These are phyloP conservation scores for Heloderma charlesbogerti DNA, from an alignment of 2,113 vertebrate species.

Conservation along the genomic window DNA sequence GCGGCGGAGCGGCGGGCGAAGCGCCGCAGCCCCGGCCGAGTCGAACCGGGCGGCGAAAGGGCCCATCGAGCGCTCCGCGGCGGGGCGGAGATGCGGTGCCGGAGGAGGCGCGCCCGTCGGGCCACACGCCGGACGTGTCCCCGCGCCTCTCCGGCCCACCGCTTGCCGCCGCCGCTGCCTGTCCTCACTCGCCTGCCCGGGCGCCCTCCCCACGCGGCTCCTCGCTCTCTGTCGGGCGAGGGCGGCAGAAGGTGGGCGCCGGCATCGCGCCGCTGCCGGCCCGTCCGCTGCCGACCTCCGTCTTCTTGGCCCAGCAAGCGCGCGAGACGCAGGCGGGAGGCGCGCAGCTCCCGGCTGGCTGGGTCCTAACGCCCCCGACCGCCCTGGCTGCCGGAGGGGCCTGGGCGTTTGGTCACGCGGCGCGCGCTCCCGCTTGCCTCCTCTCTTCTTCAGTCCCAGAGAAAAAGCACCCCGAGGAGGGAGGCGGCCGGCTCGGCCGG, in stretches of 20 bases:
- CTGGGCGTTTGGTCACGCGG: no score
- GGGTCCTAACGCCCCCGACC: slow-evolving; percentile 48
- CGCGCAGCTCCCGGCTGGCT: slow-evolving; percentile 6
- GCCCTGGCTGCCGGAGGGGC: no score
- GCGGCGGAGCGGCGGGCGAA: background rate
- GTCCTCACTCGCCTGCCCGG: background rate
- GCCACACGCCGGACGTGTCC: background rate
- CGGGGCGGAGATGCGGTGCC: background rate
- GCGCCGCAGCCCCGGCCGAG: background rate
- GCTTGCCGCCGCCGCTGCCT: no score
- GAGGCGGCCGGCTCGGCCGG: no score
- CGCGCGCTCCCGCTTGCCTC: background rate
- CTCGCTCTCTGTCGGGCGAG: background rate
- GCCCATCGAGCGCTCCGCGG: background rate
- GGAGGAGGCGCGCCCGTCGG: background rate
- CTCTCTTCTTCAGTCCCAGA: no score
- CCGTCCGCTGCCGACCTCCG: background rate
- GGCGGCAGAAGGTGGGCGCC: slow-evolving; percentile 55
- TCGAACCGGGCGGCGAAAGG: background rate
- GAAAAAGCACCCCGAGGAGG: no score
- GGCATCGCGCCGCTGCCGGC: slow-evolving; percentile 43
- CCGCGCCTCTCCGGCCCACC: background rate
- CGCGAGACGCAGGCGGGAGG: background rate
- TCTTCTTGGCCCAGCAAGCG: slow-evolving; percentile 30
- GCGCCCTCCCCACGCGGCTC: background rate